Base-by-base conservation (phyloP, 2,888 invertebrate genomes). In the Drosophila kambysellisi region DNA sequence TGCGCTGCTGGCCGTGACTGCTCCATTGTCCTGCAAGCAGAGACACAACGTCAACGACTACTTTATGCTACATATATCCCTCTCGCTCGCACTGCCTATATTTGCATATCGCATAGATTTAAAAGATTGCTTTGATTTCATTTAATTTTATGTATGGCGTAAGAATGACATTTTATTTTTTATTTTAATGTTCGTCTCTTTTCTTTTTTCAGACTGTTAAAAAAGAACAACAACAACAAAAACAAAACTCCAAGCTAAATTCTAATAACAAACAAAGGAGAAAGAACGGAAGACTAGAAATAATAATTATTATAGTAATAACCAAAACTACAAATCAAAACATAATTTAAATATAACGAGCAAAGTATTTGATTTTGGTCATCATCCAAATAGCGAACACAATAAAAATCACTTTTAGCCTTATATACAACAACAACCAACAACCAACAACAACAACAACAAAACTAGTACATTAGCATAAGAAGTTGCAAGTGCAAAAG, bases 241-340 rank as follows among this genome's bases (percentile, higher is more conserved):
- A 71, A 68, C 61, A 63, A 64, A 81, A 66, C 48, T 57, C 57
- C 69, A 83, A 83, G 75, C 68, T 79, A 77, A 64, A 74, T 67
- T 72, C 50, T 46, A 46, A 74, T 70, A 73, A 61, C 20, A 58
- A 64, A 66, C 52, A 78, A 75, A 90, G 79, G 84, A 89, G 86
- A 76, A 81, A 88, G 82, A 86, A 75, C 70, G 75, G 86, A 86
- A 90, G 82, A 83, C 82, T 86, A 80, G 74, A 81, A 73, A 72
- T 80, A 85, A 83, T 66, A 66, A 70, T 71, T 71, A 79, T 57
- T 68, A 79, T 63, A 69, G 52, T 37, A 63, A 67, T 43, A 72
- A 54, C 15, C 52, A 68, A n/a, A 79, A 62, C 51, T 61, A 69
- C 53, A 70, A 80, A 68, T 79, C 61, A 66, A 82, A 82, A 76